Percentiles rank a stretch among this genome's conserved stretches.
Conservation (phyloP, 2,113 vertebrate genomes). For the Chionomys nivalis region DNA sequence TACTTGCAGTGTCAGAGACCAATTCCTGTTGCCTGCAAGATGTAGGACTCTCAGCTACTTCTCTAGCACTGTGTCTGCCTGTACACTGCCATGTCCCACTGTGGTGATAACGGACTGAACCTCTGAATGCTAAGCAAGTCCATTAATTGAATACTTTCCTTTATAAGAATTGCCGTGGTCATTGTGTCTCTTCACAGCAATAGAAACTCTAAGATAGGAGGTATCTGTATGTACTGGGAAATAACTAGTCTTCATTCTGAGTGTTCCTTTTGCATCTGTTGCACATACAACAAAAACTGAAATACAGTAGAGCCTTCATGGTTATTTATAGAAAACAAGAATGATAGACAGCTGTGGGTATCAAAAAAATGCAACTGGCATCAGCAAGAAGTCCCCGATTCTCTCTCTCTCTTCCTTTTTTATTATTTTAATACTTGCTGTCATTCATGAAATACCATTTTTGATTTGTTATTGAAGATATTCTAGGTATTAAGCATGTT, state of each 20-base stretch:
- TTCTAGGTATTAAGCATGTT: not conserved
- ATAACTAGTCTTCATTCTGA: not conserved
- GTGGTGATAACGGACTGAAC: not conserved
- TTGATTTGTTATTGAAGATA: not conserved
- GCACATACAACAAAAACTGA: not conserved
- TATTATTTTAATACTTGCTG: not conserved
- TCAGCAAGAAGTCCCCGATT: not conserved
- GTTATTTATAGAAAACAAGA: not conserved
- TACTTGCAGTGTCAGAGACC: not conserved
- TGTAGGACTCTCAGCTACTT: not conserved
- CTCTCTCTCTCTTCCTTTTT: not conserved
- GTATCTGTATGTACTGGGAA: fast-evolving
- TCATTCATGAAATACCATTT: not conserved
- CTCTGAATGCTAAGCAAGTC: not conserved
- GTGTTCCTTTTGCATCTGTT: not conserved
- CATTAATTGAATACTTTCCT: not conserved
- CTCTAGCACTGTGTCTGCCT: not conserved
- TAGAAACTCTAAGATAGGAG: too few species aligned
- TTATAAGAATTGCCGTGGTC: not conserved
- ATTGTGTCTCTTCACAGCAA: too few species aligned
- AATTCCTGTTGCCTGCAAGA: not conserved
- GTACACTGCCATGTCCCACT: not conserved
- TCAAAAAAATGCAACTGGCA: not conserved
- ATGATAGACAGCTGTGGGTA: not conserved
- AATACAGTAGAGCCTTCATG: not conserved